These are phyloP conservation scores for Trichogramma pretiosum DNA, from an alignment of 1,140 invertebrate genomes.

Conservation along the genomic window DNA sequence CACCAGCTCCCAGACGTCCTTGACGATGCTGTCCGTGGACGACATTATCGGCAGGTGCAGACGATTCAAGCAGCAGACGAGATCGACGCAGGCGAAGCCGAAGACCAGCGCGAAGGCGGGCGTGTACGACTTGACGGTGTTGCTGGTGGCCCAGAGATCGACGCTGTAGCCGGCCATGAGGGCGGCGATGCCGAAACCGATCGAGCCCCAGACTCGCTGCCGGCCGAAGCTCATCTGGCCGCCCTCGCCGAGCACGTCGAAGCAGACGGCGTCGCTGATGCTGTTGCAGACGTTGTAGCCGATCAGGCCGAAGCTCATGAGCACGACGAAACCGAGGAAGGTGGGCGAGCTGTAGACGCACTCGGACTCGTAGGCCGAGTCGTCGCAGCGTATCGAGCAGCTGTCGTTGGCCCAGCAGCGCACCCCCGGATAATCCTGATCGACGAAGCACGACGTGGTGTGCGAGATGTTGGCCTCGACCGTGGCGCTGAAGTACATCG, in stretches of 20 bases:
- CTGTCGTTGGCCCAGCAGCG: background rate
- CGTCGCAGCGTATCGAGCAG: constrained; percentile 24
- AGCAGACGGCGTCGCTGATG: constrained; percentile 71
- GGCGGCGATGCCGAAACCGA: constrained; percentile 63
- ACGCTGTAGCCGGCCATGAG: constrained; percentile 57
- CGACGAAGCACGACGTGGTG: constrained; percentile 23
- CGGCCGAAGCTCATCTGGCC: constrained; percentile 61
- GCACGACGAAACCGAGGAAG: constrained; percentile 64
- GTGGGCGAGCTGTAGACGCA: constrained; percentile 48
- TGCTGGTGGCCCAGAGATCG: constrained; percentile 48
- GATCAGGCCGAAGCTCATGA: constrained; percentile 63
- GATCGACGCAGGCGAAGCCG: constrained; percentile 52
- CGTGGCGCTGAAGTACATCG: constrained; percentile 19
- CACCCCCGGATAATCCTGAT: background rate
- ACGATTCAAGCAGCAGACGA: constrained; percentile 52
- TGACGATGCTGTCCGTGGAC: constrained; percentile 54
- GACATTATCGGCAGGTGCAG: constrained; percentile 57
- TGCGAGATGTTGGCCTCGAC: constrained; percentile 24
- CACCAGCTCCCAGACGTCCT: constrained; percentile 52
- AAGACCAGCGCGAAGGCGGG: constrained; percentile 60
- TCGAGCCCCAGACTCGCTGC: constrained; percentile 70
- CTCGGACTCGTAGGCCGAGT: constrained; percentile 17
- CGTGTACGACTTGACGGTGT: constrained; percentile 53
- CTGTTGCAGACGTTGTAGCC: constrained; percentile 69
- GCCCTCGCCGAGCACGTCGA: constrained; percentile 62